A percentile compares a stretch with the other conserved stretches of the same genome.
Evolutionary conservation across 1,140 invertebrate species (phyloP).

Genomic region (Latrodectus geometricus): DNA sequence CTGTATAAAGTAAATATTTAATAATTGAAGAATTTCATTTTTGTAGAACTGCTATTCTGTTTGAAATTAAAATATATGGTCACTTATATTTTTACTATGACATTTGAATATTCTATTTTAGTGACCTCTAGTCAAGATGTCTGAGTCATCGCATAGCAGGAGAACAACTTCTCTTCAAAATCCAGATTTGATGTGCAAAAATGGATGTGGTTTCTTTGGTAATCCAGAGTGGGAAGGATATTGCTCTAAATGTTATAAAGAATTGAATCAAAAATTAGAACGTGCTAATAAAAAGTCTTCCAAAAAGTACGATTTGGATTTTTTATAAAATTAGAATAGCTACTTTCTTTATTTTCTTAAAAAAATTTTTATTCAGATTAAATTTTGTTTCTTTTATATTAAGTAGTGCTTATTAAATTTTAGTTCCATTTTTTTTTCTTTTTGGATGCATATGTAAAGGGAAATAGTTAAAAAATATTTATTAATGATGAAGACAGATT

Average conservation of each 20-base stretch:
- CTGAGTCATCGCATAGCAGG: background rate
- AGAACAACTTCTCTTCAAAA: background rate
- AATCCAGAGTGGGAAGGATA: slow-evolving; percentile 97
- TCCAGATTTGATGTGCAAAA: slow-evolving; percentile 84
- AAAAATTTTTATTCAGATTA: background rate
- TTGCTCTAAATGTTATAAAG: slow-evolving; percentile 88
- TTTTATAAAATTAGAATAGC: background rate
- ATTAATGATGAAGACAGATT: no score
- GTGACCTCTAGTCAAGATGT: slow-evolving; percentile 1
- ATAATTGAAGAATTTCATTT: no score
- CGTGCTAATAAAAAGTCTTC: slow-evolving; percentile 16
- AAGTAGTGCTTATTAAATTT: background rate
- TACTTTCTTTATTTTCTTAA: background rate
- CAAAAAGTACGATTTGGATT: slow-evolving; percentile 24
- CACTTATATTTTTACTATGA: no score
- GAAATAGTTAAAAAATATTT: no score
- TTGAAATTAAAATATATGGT: no score
- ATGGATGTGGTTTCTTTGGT: slow-evolving; percentile 95
- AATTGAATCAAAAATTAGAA: slow-evolving; percentile 62
- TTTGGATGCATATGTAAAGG: no score
- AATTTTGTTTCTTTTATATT: background rate
- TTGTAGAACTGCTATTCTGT: no score
- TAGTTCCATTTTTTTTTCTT: no score
- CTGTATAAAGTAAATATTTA: no score
- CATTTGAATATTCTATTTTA: no score